Evolutionary conservation across 1,140 invertebrate species (phyloP), one percentile per base, ranked within the genome.

Genomic region (Orchesella cincta): DNA sequence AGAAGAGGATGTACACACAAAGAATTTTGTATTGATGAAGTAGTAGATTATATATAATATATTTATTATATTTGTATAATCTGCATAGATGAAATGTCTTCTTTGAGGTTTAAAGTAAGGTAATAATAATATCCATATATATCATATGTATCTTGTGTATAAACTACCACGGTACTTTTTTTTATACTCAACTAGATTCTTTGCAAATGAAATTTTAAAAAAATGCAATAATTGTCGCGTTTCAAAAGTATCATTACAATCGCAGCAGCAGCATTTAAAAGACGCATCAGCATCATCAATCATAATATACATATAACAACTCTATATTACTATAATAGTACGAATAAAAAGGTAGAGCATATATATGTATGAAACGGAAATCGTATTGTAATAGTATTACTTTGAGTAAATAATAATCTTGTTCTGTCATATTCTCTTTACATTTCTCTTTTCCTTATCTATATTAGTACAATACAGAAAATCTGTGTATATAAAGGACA

Each of bases 81-180:
- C 52, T 57, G 52, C 52, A 57, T 57, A 57, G 52, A 57, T 57
- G 52, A 57, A 57, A 57, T 57, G 52, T 57, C 52, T 57, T 57
- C 52, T 57, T 57, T 57, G 52, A 57, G 52, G 52, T 57, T 57
- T 26, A 46, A 46, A 46, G 5, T 18, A 46, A 46, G 39, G 18
- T 46, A 46, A 46, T 46, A 46, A 46, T 46, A 18, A 18, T 46
- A 46, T 46, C 5, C 18, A 8, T 46, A 46, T n/a, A n/a, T n/a
- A n/a, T n/a, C n/a, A n/a, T n/a, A n/a, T n/a, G n/a, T n/a, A n/a
- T n/a, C n/a, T n/a, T n/a, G n/a, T n/a, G n/a, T n/a, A n/a, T n/a
- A n/a, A n/a, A n/a, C n/a, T n/a, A n/a, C n/a, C n/a, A n/a, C n/a
- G n/a, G n/a, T 57, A 57, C 12, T 57, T 14, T 57, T 57, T 57